Evolutionary conservation across 2,797 vertebrate genomes (phyloP), one percentile per base, ranked within the genome.

Genomic region (Enoplosus armatus): DNA sequence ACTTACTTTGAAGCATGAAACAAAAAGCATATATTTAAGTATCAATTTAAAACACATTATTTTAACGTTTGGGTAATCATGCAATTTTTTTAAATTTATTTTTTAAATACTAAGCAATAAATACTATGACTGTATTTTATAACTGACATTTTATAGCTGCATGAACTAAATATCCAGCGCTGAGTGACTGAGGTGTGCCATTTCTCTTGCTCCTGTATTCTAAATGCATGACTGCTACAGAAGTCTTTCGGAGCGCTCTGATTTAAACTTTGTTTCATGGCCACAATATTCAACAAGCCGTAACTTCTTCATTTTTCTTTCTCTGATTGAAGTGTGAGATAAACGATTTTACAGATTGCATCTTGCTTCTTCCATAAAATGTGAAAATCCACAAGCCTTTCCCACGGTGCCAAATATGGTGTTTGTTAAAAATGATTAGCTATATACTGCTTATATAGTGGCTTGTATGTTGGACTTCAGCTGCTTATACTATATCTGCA

Each of bases 131-230:
- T n/a, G n/a, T n/a, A n/a, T n/a, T n/a, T n/a, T n/a, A n/a, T n/a
- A 79, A 65, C 24, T 82, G 70, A 77, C 69, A 82, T 77, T 83
- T 79, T 63, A 63, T 58, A 67, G 71, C 55, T 70, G 47, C 50
- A 68, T 24, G 51, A 75, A 31, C 27, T 78, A 60, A 74, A 77
- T 77, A 77, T 64, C 66, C 24, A 75, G 53, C 24, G 16, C 43
- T 75, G 59, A 75, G 39, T 63, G 48, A 68, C 71, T 69, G 31
- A 68, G 31, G 50, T 35, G 53, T 6, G 26, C 31, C 16, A 10
- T 35, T 71, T 48, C 37, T 59, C 20, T 22, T 20, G 2, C 10
- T 65, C 8, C 39, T 58, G 47, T 61, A 33, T 77, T 78, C 8
- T 45, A 67, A 84, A 85, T 72, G 65, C 37, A 41, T 47, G 51